These are phyloP conservation scores for Cyprinodon brontotheroides DNA, from an alignment of 2,113 vertebrate genomes.

Conservation along the genomic window DNA sequence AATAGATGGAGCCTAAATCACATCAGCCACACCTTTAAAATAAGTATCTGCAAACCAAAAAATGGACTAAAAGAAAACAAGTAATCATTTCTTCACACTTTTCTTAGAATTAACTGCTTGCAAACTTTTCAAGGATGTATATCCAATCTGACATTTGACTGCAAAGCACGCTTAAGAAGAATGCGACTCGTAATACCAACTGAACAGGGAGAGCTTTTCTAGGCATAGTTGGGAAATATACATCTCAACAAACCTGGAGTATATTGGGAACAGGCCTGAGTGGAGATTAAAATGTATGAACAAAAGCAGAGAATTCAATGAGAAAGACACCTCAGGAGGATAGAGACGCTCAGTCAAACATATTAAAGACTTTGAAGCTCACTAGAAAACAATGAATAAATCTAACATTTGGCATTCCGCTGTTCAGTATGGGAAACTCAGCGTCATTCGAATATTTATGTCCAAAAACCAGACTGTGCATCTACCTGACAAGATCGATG, in stretches of 20 bases:
- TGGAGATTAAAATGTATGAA: background rate
- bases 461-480: background rate
- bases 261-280: background rate
- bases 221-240: background rate
- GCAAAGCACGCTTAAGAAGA: background rate
- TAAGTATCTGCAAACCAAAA: too few relatives aligned
- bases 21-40: too few relatives aligned
- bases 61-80: too few relatives aligned
- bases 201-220: background rate
- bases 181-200: background rate
- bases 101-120: background rate
- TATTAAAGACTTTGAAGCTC: too few relatives aligned
- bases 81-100: background rate
- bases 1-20: too few relatives aligned
- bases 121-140: background rate
- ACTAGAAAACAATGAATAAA: too few relatives aligned
- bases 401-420: too few relatives aligned
- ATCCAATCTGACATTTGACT: background rate
- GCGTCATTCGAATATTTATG: background rate
- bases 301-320: background rate
- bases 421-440: background rate
- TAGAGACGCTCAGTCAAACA: too few relatives aligned
- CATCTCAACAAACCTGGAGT: background rate
- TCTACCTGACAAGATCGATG: slow-evolving; percentile 97
- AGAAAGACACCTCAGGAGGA: too few relatives aligned